These are phyloP conservation scores for Lepus timidus DNA, from an alignment of 2,113 vertebrate genomes.

Conservation along the genomic window DNA sequence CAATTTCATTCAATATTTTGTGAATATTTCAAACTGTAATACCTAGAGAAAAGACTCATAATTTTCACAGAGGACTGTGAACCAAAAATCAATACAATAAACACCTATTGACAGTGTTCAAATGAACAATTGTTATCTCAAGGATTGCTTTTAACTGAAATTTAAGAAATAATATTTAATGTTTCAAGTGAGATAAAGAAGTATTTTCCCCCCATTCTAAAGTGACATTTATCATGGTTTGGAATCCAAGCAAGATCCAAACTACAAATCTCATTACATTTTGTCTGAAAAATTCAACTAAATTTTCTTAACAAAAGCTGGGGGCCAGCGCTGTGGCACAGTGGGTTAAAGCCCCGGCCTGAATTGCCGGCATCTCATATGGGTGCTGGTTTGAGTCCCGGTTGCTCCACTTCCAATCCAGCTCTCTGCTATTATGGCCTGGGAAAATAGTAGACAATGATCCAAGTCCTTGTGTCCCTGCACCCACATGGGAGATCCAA, in stretches of 20 bases:
- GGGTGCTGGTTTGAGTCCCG: too few species aligned
- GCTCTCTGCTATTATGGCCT: too few species aligned
- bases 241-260: not conserved
- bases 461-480: too few species aligned
- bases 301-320: not conserved
- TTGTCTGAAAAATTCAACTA: not conserved
- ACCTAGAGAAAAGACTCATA: constrained; percentile 1
- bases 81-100: not conserved
- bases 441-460: too few species aligned
- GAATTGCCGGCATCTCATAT: too few species aligned
- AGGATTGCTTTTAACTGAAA: not conserved
- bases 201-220: not conserved
- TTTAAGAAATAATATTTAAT: constrained; percentile 12
- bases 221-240: not conserved
- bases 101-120: not conserved
- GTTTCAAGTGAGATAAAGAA: not conserved
- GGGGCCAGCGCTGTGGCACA: too few species aligned
- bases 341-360: too few species aligned
- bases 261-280: not conserved
- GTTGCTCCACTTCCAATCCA: too few species aligned
- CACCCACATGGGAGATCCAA: too few species aligned
- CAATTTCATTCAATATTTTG: constrained; percentile 32
- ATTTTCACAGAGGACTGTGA: not conserved
- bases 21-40: not conserved
- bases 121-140: not conserved